phyloP scores from a whole-genome alignment of 2,113 vertebrate species.

The Alosa alosa region DNA sequence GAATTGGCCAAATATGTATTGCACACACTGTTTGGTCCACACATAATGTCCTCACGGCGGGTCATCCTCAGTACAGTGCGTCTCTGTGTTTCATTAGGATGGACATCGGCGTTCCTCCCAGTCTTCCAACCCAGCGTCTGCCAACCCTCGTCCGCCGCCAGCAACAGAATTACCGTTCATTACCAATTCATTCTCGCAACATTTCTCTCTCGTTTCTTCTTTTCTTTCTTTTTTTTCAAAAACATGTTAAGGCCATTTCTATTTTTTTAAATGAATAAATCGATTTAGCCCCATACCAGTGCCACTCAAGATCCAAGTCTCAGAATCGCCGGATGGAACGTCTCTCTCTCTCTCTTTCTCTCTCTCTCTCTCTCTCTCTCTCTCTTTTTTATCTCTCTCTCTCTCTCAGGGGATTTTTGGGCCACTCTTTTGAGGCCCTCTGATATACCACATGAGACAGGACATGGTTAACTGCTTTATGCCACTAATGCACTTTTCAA shows the following conservation, averaged over 20 bases:
- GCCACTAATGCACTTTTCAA: not conserved
- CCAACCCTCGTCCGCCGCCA: not conserved
- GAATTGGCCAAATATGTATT: not conserved
- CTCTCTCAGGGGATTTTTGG: not conserved
- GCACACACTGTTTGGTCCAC: not conserved
- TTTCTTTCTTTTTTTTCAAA: not conserved
- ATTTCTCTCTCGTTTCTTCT: not conserved
- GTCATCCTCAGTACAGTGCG: not conserved
- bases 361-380: not conserved
- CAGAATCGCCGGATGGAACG: not conserved
- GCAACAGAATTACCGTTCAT: not conserved
- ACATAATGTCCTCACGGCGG: not conserved
- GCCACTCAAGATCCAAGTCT: not conserved
- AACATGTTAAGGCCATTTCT: not conserved
- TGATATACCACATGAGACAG: not conserved
- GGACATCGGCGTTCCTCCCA: not conserved
- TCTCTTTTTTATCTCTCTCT: too few relatives aligned
- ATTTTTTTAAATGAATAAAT: not conserved
- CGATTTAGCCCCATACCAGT: not conserved
- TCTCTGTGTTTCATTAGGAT: conserved; percentile 12
- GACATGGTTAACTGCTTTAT: not conserved
- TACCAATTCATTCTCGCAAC: not conserved
- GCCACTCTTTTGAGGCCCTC: not conserved
- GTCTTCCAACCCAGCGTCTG: not conserved
- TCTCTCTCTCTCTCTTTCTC: not conserved